These are phyloP conservation scores for Hypothenemus hampei DNA, from an alignment of 1,140 invertebrate genomes.

Conservation along the genomic window DNA sequence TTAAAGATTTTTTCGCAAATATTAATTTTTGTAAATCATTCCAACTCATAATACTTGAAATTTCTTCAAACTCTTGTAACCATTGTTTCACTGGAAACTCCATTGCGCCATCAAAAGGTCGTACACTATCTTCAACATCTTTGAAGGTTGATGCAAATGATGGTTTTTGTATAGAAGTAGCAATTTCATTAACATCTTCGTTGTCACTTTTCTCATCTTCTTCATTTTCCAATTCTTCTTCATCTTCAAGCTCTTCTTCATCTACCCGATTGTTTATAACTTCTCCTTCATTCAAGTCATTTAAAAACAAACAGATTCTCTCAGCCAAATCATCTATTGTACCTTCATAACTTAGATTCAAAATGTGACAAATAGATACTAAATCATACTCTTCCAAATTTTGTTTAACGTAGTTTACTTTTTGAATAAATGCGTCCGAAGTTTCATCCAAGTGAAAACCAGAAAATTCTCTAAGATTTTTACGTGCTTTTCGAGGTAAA, in stretches of 20 bases:
- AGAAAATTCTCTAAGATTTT: background rate
- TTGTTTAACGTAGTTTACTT: background rate
- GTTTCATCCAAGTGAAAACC: conserved; percentile 4
- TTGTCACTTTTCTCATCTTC: background rate
- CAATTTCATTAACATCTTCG: background rate
- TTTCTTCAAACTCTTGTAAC: conserved; percentile 36
- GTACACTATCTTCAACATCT: background rate
- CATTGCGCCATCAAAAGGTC: conserved; percentile 24
- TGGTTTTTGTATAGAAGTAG: background rate
- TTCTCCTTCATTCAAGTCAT: background rate
- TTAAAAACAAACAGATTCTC: conserved; percentile 1
- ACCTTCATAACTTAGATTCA: conserved; percentile 2
- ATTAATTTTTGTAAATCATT: conserved; percentile 34
- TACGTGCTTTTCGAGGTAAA: background rate
- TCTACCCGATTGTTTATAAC: background rate
- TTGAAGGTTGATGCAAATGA: background rate
- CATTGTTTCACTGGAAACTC: conserved; percentile 26
- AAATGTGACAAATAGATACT: conserved; percentile 2
- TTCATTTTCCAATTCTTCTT: background rate
- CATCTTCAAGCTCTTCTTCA: background rate
- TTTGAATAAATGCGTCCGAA: background rate
- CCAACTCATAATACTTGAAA: conserved; percentile 25
- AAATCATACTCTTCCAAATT: background rate
- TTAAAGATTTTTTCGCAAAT: conserved; percentile 30
- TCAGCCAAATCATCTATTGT: background rate